Conservation (phyloP, 2,888 invertebrate genomes). For the Ophraella communa region DNA sequence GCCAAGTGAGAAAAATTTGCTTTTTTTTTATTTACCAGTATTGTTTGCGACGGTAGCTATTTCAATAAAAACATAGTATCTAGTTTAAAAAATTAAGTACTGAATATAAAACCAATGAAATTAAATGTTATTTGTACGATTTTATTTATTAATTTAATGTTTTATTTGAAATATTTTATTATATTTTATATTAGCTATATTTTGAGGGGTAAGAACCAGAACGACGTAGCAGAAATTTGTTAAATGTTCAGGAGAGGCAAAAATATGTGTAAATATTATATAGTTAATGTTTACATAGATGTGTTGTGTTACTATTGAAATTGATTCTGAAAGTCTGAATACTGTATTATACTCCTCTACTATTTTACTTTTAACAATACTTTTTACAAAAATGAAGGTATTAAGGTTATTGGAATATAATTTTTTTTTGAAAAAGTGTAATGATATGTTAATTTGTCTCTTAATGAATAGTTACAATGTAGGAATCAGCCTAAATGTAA, state of each 20-base stretch:
- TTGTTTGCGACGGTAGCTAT: conserved; percentile 19
- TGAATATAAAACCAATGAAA: conserved; percentile 17
- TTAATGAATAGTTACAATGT: not conserved
- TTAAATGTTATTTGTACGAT: conserved; percentile 12
- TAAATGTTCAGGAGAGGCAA: conserved; percentile 5
- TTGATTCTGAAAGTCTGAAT: not conserved
- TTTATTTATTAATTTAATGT: conserved; percentile 15
- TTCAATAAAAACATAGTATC: conserved; percentile 2
- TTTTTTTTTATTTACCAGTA: conserved; percentile 12
- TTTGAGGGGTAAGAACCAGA: too few relatives aligned
- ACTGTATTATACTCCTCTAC: not conserved
- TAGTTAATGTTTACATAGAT: not conserved
- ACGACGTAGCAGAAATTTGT: conserved; percentile 3
- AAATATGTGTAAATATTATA: not conserved
- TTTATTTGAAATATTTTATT: conserved; percentile 15
- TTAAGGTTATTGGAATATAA: not conserved
- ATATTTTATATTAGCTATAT: conserved; percentile 16
- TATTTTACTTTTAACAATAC: not conserved
- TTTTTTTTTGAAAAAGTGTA: not conserved
- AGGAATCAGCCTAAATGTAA: not conserved
- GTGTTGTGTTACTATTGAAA: not conserved
- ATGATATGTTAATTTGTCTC: not conserved
- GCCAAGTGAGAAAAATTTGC: not conserved
- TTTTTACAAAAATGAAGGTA: too few relatives aligned
- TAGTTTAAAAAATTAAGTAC: conserved; percentile 8